Conservation (phyloP, 2,888 invertebrate genomes). For the Limnephilus auricula region DNA sequence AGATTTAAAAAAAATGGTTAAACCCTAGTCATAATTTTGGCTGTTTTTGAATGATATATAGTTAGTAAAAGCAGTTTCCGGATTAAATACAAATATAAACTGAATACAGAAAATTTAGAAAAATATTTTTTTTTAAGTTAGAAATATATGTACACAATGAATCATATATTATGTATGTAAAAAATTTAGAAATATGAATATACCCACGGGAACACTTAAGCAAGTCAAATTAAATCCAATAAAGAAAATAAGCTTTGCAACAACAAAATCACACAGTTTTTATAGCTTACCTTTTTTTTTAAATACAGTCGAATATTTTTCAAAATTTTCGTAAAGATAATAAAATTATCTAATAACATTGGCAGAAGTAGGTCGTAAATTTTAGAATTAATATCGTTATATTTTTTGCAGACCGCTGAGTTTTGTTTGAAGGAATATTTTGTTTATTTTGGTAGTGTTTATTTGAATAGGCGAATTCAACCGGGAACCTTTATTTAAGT, state of each 20-base stretch:
- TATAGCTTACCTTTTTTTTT: not conserved
- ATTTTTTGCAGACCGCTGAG: no score
- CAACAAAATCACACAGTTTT: not conserved
- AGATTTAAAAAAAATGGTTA: not conserved
- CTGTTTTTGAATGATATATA: not conserved
- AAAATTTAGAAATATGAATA: not conserved
- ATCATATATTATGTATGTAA: not conserved
- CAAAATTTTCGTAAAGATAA: not conserved
- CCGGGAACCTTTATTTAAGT: slow-evolving; percentile 37
- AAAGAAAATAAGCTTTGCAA: not conserved
- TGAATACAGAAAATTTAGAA: not conserved
- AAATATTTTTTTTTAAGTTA: not conserved
- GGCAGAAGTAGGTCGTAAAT: not conserved
- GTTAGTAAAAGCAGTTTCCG: not conserved
- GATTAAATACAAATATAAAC: not conserved
- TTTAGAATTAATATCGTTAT: not conserved
- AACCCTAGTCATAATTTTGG: not conserved
- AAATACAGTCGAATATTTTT: not conserved
- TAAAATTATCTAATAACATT: not conserved
- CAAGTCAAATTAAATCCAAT: not conserved
- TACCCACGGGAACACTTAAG: not conserved
- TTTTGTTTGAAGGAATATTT: slow-evolving; percentile 2
- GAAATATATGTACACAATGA: not conserved
- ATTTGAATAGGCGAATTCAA: slow-evolving; percentile 61
- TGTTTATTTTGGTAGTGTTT: not conserved